Percentiles rank a stretch among this genome's conserved stretches.
Evolutionary conservation across 1,140 invertebrate species (phyloP).

Genomic region (Heliothis subflexa): DNA sequence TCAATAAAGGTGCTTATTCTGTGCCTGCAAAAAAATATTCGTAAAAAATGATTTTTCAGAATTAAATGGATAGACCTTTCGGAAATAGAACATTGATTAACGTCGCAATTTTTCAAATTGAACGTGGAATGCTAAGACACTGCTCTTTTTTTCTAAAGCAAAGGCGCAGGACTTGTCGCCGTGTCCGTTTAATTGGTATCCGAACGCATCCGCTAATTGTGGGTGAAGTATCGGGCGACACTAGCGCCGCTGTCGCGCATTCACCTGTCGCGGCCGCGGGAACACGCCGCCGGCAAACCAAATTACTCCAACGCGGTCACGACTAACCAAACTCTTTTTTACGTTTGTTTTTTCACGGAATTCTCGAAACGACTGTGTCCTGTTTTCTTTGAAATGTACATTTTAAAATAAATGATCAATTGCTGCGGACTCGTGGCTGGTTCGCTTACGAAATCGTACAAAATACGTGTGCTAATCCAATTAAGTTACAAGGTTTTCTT

Average conservation of each 20-base stretch:
- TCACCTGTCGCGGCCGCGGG: slow-evolving; percentile 66
- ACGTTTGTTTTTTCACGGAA: slow-evolving; percentile 28
- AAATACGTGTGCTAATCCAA: not conserved
- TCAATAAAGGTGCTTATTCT: not conserved
- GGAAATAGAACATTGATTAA: slow-evolving; percentile 14
- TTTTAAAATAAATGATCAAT: slow-evolving; percentile 14
- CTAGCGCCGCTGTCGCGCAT: slow-evolving; percentile 62
- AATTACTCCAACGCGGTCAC: slow-evolving; percentile 67
- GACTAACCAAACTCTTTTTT: slow-evolving; percentile 50
- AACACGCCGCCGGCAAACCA: slow-evolving; percentile 58
- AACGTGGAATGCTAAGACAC: slow-evolving; percentile 6
- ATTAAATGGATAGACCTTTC: not conserved
- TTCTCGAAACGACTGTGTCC: slow-evolving; percentile 23
- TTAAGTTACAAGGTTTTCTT: not conserved
- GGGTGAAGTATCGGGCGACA: slow-evolving; percentile 55
- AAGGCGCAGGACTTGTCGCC: slow-evolving; percentile 44
- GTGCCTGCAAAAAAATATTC: not conserved
- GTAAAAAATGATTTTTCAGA: not conserved
- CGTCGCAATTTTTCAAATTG: slow-evolving; percentile 9
- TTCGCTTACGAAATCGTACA: not conserved
- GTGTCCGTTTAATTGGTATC: slow-evolving; percentile 67
- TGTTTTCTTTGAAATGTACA: slow-evolving; percentile 18
- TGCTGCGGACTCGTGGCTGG: not conserved
- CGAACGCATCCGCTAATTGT: slow-evolving; percentile 67
- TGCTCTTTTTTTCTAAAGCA: slow-evolving; percentile 40